Evolutionary conservation across 2,797 vertebrate genomes (phyloP).

Genomic region (Malacoraja senta): DNA sequence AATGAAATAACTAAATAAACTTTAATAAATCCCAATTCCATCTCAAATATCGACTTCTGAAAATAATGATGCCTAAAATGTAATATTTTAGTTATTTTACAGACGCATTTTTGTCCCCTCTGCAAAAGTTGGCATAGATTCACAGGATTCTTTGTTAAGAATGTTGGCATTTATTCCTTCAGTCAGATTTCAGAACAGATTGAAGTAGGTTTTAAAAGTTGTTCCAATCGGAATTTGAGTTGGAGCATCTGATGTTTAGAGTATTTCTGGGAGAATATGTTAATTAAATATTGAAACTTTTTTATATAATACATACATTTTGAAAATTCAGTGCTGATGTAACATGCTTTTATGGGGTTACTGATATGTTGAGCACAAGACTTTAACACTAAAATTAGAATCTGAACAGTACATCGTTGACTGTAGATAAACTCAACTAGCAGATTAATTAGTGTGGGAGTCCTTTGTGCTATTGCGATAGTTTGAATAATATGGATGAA

Average conservation of each 20-base stretch:
- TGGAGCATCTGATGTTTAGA: not conserved
- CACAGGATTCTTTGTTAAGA: conserved; percentile 29
- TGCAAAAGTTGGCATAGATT: not conserved
- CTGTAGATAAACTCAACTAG: not conserved
- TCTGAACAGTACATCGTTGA: not conserved
- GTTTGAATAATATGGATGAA: conserved; percentile 28
- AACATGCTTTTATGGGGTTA: not conserved
- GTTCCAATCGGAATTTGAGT: not conserved
- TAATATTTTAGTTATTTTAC: not conserved
- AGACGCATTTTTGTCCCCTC: not conserved
- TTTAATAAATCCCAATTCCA: not conserved
- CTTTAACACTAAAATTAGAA: not conserved
- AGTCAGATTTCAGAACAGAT: not conserved
- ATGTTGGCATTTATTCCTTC: conserved; percentile 23
- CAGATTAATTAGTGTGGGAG: not conserved
- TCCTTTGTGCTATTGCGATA: not conserved
- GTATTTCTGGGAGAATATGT: not conserved
- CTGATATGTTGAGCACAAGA: not conserved
- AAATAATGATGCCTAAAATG: not conserved
- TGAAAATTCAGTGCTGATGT: not conserved
- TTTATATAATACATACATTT: not conserved
- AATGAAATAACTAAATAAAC: not conserved
- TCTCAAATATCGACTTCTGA: not conserved
- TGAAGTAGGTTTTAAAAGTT: not conserved
- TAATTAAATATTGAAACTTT: not conserved